Evolutionary conservation across 2,797 vertebrate genomes (phyloP).

Genomic region (Typhlichthys eigenmanni): DNA sequence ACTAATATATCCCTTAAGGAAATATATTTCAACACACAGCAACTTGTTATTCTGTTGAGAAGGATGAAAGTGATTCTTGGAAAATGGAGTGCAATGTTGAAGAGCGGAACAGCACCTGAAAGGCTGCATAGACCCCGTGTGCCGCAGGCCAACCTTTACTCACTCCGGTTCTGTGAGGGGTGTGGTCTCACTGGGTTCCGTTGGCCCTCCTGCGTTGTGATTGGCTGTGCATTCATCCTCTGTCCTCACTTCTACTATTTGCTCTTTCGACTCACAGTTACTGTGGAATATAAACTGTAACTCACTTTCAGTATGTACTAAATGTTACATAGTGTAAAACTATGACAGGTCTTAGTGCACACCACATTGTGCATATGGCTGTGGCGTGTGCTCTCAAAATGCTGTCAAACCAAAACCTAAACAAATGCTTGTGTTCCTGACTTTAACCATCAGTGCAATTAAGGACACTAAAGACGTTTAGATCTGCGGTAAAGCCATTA

Average conservation of each 20-base stretch:
- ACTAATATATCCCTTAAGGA: constrained; percentile 5
- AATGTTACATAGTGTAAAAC: too few relatives aligned
- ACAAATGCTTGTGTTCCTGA: too few relatives aligned
- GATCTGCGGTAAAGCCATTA: too few relatives aligned
- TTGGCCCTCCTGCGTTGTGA: constrained; percentile 91
- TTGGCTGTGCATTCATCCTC: constrained; percentile 95
- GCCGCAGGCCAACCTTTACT: constrained; percentile 48
- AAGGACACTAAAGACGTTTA: too few relatives aligned
- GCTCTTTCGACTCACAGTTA: constrained; percentile 97
- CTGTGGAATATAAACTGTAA: constrained; percentile 64
- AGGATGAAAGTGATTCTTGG: constrained; percentile 55
- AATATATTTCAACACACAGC: constrained; percentile 16
- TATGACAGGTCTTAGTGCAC: too few relatives aligned
- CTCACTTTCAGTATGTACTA: too few relatives aligned
- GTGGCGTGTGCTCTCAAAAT: too few relatives aligned
- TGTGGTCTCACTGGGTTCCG: constrained; percentile 95
- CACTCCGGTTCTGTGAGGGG: constrained; percentile 98
- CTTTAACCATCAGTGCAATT: too few relatives aligned
- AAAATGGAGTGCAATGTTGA: constrained; percentile 71
- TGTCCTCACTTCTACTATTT: constrained; percentile 93
- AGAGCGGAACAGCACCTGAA: constrained; percentile 44
- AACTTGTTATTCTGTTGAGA: constrained; percentile 28
- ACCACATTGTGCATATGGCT: too few relatives aligned
- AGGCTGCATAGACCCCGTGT: constrained; percentile 20
- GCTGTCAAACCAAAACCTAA: too few relatives aligned